Conservation (phyloP, 1,140 invertebrate genomes). For the Popillia japonica region DNA sequence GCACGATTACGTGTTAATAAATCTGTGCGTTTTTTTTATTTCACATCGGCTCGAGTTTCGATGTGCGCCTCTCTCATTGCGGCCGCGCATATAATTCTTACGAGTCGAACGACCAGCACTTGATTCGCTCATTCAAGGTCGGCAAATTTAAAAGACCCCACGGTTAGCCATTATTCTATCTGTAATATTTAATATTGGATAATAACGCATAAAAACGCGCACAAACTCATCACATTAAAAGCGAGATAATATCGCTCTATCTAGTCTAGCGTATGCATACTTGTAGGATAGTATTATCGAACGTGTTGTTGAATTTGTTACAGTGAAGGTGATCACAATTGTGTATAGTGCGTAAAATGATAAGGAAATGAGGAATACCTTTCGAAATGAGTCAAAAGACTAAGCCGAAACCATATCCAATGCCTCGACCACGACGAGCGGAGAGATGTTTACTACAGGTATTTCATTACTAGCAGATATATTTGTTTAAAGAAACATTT, state of each 20-base stretch:
- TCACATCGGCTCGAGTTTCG: constrained; percentile 9
- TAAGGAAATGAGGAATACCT: not conserved
- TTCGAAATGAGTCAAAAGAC: constrained; percentile 9
- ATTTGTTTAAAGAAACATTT: not conserved
- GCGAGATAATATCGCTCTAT: not conserved
- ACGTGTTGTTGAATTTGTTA: constrained; percentile 16
- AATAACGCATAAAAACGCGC: constrained; percentile 21
- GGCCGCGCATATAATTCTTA: constrained; percentile 14
- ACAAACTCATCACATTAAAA: constrained; percentile 25
- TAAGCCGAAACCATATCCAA: not conserved
- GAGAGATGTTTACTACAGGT: constrained; percentile 27
- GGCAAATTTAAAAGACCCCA: constrained; percentile 29
- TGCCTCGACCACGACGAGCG: not conserved
- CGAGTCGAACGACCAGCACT: not conserved
- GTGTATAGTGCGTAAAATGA: constrained; percentile 6
- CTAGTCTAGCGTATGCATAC: not conserved
- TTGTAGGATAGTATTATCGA: not conserved
- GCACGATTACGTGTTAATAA: constrained; percentile 35
- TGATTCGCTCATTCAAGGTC: constrained; percentile 20
- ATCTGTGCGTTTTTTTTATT: constrained; percentile 28
- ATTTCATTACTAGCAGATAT: not conserved
- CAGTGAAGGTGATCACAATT: not conserved
- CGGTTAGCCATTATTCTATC: constrained; percentile 20
- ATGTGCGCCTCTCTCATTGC: constrained; percentile 7
- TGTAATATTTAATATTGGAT: constrained; percentile 5